phyloP scores from a whole-genome alignment of 2,797 vertebrate species.

The Hylomyscus alleni region DNA sequence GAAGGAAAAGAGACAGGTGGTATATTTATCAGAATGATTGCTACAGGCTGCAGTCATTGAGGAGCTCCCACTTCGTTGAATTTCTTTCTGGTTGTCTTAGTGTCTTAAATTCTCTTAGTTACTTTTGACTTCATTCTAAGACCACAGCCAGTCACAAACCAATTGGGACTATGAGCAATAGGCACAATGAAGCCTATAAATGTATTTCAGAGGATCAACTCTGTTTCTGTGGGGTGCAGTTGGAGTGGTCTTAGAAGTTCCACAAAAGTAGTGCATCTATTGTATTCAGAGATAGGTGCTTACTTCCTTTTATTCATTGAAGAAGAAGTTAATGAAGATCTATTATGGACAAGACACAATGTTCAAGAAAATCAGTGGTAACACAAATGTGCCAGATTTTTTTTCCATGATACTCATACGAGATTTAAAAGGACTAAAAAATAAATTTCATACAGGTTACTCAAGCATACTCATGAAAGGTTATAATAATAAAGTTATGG shows the following conservation, averaged over 20 bases:
- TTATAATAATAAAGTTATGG: background rate
- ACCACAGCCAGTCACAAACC: background rate
- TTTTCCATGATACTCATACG: background rate
- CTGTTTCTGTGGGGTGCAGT: background rate
- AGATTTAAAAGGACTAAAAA: background rate
- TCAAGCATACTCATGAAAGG: background rate
- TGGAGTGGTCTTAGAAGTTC: background rate
- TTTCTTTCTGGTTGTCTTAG: background rate
- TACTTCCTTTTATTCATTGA: background rate
- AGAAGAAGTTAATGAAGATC: background rate
- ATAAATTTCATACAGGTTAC: background rate
- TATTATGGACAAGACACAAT: background rate
- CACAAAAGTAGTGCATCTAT: background rate
- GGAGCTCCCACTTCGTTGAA: background rate
- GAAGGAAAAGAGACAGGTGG: background rate
- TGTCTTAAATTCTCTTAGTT: background rate
- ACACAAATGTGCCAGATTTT: background rate
- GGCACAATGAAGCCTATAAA: background rate
- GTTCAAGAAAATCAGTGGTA: background rate
- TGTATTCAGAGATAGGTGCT: background rate
- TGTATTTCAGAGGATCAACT: background rate
- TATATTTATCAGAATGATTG: background rate
- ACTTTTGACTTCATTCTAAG: background rate
- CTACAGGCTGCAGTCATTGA: background rate
- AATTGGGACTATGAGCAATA: background rate